Evolutionary conservation across 2,113 vertebrate genomes (phyloP), one percentile per base, ranked within the genome.

Genomic region (Crotophaga sulcirostris): DNA sequence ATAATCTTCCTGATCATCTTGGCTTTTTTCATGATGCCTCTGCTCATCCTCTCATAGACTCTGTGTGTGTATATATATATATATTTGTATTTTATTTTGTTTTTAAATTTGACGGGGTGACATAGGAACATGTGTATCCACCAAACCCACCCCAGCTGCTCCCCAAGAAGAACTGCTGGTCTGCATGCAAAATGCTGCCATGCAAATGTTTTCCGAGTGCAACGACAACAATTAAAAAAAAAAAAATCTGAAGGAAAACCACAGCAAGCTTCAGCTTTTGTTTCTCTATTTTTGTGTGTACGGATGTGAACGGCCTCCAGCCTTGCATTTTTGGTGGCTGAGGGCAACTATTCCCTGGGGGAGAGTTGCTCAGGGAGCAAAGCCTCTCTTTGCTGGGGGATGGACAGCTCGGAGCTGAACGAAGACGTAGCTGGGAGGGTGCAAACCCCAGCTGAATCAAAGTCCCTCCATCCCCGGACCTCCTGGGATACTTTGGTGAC

Each of bases 381-480:
- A 94, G 31, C 31, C 31, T 64, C 45, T 28, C 62, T 58, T 10
- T 19, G 49, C 68, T 29, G 6, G 2, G 0, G 55, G 45, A 49
- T n/a, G 38, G 64, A 31, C 1, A 9, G 34, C 34, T 60, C 12
- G 5, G 72, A 76, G 64, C 67, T 4, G 12, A 47, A 29, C 2
- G 31, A n/a, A n/a, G n/a, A 10, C 4, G 2, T 8, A 19, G 78
- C 36, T 20, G 40, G 44, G 75, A 40, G 31, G 45, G 16, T 3
- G 34, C 0, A 2, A 54, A 72, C 25, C 72, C 14, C 33, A 3
- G 42, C 38, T 2, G 51, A 58, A 33, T 3, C 31, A 24, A 15
- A 38, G 54, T 24, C 25, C 45, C 84, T 52, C 59, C 34, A 5
- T 13, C 38, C 45, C 52, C 0, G 0, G 2, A 29, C 20, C 58